Evolutionary conservation across 1,140 invertebrate species (phyloP).

Genomic region (Cotesia glomerata): DNA sequence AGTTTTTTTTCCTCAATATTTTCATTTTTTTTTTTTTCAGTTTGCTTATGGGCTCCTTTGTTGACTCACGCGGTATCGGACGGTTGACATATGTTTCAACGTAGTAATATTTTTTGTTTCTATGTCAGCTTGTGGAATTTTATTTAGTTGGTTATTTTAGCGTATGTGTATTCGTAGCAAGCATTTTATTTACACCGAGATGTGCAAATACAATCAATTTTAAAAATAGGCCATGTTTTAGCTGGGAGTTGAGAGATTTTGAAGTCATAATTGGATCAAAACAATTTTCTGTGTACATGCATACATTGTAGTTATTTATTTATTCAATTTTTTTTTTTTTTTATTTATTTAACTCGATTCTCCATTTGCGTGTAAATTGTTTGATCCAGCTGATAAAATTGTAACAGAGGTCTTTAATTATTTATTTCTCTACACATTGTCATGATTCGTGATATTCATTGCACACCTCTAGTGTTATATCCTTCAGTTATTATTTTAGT

Average conservation of each 20-base stretch:
- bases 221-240: not conserved
- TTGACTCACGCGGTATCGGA: not conserved
- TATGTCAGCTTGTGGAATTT: not conserved
- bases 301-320: not conserved
- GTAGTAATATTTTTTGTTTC: conserved; percentile 3
- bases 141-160: not conserved
- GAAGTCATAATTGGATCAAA: not conserved
- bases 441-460: too few species aligned
- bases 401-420: too few species aligned
- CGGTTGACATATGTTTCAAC: not conserved
- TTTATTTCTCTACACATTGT: too few species aligned
- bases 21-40: conserved; percentile 26
- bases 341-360: not conserved
- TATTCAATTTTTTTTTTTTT: not conserved
- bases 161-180: not conserved
- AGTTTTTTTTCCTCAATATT: not conserved
- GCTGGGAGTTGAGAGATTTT: not conserved
- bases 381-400: too few species aligned
- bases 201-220: too few species aligned
- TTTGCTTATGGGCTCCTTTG: not conserved
- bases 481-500: too few species aligned
- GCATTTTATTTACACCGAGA: too few species aligned
- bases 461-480: too few species aligned
- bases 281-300: not conserved
- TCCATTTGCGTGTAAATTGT: too few species aligned